A percentile compares a stretch with the other conserved stretches of the same genome.
These are phyloP conservation scores for Agapornis canus DNA, from an alignment of 2,797 vertebrate genomes.

Conservation along the genomic window DNA sequence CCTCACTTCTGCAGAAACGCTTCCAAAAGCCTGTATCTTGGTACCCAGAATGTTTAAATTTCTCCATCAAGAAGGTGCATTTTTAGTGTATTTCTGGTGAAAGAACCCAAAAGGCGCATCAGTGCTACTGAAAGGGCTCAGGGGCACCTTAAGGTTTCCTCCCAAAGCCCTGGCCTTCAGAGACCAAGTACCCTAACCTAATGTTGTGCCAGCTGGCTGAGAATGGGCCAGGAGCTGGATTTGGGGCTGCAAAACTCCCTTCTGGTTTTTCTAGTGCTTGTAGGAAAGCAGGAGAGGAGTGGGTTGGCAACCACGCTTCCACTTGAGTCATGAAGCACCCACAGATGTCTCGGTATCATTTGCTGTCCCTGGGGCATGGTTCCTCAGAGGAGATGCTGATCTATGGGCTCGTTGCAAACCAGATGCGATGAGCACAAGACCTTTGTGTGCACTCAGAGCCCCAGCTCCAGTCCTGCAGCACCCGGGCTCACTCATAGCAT, in stretches of 20 bases:
- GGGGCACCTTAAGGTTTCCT: not conserved
- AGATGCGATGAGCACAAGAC: not conserved
- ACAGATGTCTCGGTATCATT: not conserved
- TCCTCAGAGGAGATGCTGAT: not conserved
- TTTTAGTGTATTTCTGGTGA: not conserved
- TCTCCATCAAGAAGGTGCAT: not conserved
- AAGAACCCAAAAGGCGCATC: not conserved
- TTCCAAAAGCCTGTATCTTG: not conserved
- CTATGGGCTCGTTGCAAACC: fast-evolving
- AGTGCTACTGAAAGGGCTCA: not conserved
- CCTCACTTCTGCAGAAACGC: not conserved
- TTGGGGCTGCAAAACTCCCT: not conserved
- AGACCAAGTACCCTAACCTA: not conserved
- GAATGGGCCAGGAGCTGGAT: not conserved
- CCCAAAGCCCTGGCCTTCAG: not conserved
- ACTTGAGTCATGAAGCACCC: not conserved
- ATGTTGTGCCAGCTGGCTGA: not conserved
- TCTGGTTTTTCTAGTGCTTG: not conserved
- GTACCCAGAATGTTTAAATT: not conserved
- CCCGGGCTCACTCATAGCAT: fast-evolving
- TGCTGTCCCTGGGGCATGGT: not conserved
- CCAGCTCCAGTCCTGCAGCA: not conserved
- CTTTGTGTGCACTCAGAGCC: not conserved
- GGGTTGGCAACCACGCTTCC: not conserved
- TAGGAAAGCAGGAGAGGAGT: not conserved